phyloP scores from a whole-genome alignment of 2,113 vertebrate genomes.

The Notothenia coriiceps region DNA sequence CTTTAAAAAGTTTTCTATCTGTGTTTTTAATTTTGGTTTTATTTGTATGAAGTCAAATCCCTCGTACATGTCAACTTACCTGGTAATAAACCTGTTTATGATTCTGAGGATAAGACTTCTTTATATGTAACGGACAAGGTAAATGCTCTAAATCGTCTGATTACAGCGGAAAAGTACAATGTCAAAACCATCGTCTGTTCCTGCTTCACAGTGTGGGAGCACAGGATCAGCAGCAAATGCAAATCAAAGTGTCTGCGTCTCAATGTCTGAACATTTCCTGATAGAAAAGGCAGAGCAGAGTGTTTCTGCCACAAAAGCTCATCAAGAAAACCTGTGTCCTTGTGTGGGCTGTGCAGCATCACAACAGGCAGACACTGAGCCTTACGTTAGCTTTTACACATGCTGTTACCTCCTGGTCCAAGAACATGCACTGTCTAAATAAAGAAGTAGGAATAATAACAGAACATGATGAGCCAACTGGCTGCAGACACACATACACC shows the following conservation, averaged over 20 bases:
- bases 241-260: conserved; percentile 38
- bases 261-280: conserved; percentile 28
- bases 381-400: conserved; percentile 23
- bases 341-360: conserved; percentile 46
- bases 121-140: background rate
- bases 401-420: conserved; percentile 2
- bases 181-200: background rate
- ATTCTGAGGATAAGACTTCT: background rate
- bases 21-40: no score
- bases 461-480: conserved; percentile 25
- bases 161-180: no score
- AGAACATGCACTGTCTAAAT: background rate
- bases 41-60: no score
- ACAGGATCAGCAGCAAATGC: conserved; percentile 49
- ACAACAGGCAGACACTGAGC: background rate
- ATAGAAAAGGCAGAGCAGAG: conserved; percentile 30
- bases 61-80: no score
- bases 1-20: no score
- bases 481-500: conserved; percentile 12
- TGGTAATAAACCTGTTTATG: no score
- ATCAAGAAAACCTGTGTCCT: conserved; percentile 22
- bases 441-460: conserved; percentile 13
- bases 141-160: no score
- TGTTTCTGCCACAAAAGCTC: conserved; percentile 43
- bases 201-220: conserved; percentile 32